phyloP scores from a whole-genome alignment of 92 coral and sea anemone genomes.

The Heliopora coerulea region DNA sequence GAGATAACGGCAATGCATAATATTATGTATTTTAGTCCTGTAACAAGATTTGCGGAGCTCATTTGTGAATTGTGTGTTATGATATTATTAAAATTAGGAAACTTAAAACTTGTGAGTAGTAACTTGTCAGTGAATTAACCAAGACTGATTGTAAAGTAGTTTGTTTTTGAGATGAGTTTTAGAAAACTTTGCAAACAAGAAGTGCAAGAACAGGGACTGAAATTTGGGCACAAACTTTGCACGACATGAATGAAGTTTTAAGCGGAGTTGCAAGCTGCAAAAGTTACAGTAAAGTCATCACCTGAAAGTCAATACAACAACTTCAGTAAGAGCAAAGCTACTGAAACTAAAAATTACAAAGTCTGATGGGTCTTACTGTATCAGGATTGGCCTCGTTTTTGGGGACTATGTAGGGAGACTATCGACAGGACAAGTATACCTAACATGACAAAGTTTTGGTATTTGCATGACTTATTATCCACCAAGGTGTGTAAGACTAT shows the following conservation, averaged over 20 bases:
- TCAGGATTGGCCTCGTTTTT: slow-evolving; percentile 26
- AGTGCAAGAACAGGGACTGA: slow-evolving; percentile 7
- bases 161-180: too few species aligned
- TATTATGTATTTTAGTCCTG: too few species aligned
- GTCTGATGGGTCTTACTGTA: slow-evolving; percentile 15
- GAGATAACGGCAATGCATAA: too few species aligned
- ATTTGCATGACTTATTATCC: neutral
- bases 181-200: neutral
- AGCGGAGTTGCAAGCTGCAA: slow-evolving; percentile 9
- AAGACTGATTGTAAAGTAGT: too few species aligned
- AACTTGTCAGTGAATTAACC: too few species aligned
- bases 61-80: too few species aligned
- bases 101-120: too few species aligned
- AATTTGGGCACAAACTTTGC: slow-evolving; percentile 13
- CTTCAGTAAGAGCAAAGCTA: neutral
- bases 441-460: slow-evolving; percentile 10
- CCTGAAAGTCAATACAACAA: neutral
- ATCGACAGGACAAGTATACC: slow-evolving; percentile 9
- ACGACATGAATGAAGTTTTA: neutral
- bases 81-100: too few species aligned
- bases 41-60: too few species aligned
- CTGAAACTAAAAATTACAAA: neutral
- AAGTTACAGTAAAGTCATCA: neutral
- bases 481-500: too few species aligned
- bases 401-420: slow-evolving; percentile 3